These are phyloP conservation scores for Galeopsomyia nigrocyanea DNA, from an alignment of 2,888 invertebrate species.

Conservation along the genomic window DNA sequence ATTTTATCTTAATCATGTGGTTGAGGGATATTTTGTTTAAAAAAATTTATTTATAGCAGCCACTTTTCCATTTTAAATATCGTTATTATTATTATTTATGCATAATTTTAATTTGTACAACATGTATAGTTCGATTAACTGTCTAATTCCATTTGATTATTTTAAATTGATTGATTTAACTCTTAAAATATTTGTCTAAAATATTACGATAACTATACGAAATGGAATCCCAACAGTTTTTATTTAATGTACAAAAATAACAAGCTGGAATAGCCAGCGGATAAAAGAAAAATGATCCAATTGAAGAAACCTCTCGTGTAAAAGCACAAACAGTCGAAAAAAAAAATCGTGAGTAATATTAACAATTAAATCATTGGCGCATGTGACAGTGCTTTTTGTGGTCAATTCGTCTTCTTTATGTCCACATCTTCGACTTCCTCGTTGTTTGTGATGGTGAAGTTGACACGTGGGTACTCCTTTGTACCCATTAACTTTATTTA, in stretches of 20 bases:
- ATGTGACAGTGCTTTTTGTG: conserved; percentile 27
- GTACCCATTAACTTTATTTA: conserved; percentile 46
- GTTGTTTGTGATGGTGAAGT: conserved; percentile 28
- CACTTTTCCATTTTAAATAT: conserved; percentile 35
- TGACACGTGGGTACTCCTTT: conserved; percentile 37
- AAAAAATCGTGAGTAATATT: conserved; percentile 41
- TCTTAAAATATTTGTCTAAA: conserved; percentile 24
- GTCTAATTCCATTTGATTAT: conserved; percentile 29
- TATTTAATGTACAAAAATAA: conserved; percentile 46
- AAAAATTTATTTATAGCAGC: conserved; percentile 38
- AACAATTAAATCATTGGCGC: conserved; percentile 40
- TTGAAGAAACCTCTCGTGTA: conserved; percentile 28
- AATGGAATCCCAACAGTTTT: conserved; percentile 41
- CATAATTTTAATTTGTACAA: conserved; percentile 42
- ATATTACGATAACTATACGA: conserved; percentile 24
- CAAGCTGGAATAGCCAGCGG: conserved; percentile 35
- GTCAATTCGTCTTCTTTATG: conserved; percentile 38
- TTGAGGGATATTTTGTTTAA: conserved; percentile 24
- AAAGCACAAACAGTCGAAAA: conserved; percentile 41
- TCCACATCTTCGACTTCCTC: conserved; percentile 30
- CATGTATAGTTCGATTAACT: conserved; percentile 33
- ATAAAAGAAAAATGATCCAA: conserved; percentile 41
- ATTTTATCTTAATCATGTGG: too few species aligned
- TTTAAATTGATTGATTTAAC: conserved; percentile 20
- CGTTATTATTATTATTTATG: conserved; percentile 23